Base-by-base conservation (phyloP, 2,113 vertebrate species). In the Fregetta grallaria region DNA sequence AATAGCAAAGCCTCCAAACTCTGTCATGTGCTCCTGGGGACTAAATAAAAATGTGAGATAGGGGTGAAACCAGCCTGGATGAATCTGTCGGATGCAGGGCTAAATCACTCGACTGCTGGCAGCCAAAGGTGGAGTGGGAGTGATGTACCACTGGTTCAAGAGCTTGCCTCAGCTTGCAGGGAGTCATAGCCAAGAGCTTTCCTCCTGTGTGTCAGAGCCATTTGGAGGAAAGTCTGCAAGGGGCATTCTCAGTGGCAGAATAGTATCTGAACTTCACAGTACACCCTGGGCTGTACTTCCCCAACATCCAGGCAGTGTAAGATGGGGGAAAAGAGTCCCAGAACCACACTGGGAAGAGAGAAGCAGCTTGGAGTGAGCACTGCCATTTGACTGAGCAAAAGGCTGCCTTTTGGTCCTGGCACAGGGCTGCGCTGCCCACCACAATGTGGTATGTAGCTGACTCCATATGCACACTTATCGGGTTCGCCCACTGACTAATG, bases 1-100 rank as follows among this genome's bases (percentile, higher is more conserved):
- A 93, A 96, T 11, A 86, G 36, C 72, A 83, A 95, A 92, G 88
- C 18, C 62, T 84, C 80, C 74, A 61, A 74, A 74, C 55, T 44
- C 32, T 12, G 16, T 36, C 32, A 53, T 15, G 19, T 34, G 34
- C 52, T 81, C 67, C 65, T 26, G 15, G 29, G 47, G 50, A 42
- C 73, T 70, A 77, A 81, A 77, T 38, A 5, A 65, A 86, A 85
- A 40, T 20, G 81, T 82, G 62, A 79, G 58, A 63, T 15, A 36
- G 72, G 26, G 49, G 36, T 45, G 55, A 90, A 82, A 66, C 53
- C 53, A 79, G 67, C 38, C n/a, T 56, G 59, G 61, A 50, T 75
- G 52, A 67, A 82, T 55, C 61, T 63, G 49, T 71, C 78, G 65
- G 67, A 88, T 50, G 58, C 62, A 36, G 38, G 74, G 23, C 75